These are phyloP conservation scores for Pampus argenteus DNA, from an alignment of 2,797 vertebrate genomes.

Conservation along the genomic window DNA sequence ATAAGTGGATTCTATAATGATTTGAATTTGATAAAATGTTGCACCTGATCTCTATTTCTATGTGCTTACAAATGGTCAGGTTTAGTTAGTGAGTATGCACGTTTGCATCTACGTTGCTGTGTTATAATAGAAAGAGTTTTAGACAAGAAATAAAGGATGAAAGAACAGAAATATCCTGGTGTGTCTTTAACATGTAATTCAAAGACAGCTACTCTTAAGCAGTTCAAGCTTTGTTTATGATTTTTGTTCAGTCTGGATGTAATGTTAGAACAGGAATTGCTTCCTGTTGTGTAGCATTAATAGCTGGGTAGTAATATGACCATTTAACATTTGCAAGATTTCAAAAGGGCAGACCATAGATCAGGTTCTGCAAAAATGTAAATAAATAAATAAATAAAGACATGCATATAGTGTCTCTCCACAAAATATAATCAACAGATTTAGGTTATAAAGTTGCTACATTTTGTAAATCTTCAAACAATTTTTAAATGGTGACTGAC, in stretches of 20 bases:
- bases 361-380: not conserved
- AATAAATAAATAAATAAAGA: not conserved
- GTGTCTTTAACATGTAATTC: not conserved
- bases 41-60: not conserved
- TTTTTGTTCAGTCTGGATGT: not conserved
- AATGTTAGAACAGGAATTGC: too few species aligned
- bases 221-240: not conserved
- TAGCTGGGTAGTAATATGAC: not conserved
- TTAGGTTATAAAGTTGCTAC: not conserved
- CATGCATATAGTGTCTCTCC: not conserved
- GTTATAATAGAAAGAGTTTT: not conserved
- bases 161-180: not conserved
- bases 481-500: not conserved
- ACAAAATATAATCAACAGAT: not conserved
- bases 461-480: not conserved
- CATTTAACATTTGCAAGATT: not conserved
- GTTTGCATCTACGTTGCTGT: not conserved
- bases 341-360: slow-evolving; percentile 1
- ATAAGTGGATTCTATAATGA: not conserved
- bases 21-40: not conserved
- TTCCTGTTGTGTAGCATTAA: not conserved
- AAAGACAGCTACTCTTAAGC: not conserved
- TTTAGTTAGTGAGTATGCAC: not conserved
- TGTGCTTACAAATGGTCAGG: not conserved
- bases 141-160: not conserved